A percentile compares a stretch with the other conserved stretches of the same genome.
These are phyloP conservation scores for Littorina saxatilis DNA, from an alignment of 1,140 invertebrate species.

Conservation along the genomic window DNA sequence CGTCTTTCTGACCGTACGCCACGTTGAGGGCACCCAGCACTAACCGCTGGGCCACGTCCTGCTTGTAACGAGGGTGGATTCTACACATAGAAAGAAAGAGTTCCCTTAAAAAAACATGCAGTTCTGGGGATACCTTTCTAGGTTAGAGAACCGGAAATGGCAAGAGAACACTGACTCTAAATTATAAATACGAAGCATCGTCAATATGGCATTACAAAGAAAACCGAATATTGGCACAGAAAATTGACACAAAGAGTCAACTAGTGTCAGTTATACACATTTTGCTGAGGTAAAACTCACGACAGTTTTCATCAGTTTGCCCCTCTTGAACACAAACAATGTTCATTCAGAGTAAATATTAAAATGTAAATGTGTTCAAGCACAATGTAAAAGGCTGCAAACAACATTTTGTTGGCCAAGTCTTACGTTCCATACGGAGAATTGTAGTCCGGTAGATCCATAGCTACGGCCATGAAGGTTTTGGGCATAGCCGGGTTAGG, in stretches of 20 bases:
- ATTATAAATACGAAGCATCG: no score
- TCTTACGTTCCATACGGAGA: slow-evolving; percentile 45
- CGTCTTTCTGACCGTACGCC: slow-evolving; percentile 41
- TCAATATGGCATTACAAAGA: neutral
- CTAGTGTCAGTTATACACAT: neutral
- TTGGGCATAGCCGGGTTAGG: slow-evolving; percentile 49
- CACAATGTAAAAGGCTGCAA: neutral
- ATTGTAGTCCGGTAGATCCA: slow-evolving; percentile 27
- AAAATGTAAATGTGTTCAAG: neutral
- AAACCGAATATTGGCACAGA: no score
- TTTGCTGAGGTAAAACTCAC: no score
- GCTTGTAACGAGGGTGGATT: slow-evolving; percentile 60
- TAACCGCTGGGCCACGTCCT: slow-evolving; percentile 56
- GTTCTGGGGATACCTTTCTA: neutral
- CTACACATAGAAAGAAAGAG: slow-evolving; percentile 32
- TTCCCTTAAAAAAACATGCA: no score
- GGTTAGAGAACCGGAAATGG: neutral
- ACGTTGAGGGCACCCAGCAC: slow-evolving; percentile 47
- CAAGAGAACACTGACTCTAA: no score
- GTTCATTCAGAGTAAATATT: neutral
- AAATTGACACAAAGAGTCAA: no score
- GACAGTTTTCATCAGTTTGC: no score
- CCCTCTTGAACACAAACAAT: neutral
- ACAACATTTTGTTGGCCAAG: neutral
- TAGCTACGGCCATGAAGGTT: slow-evolving; percentile 34